Evolutionary conservation across 2,113 vertebrate genomes (phyloP).

Genomic region (Neolamprologus sp.): DNA sequence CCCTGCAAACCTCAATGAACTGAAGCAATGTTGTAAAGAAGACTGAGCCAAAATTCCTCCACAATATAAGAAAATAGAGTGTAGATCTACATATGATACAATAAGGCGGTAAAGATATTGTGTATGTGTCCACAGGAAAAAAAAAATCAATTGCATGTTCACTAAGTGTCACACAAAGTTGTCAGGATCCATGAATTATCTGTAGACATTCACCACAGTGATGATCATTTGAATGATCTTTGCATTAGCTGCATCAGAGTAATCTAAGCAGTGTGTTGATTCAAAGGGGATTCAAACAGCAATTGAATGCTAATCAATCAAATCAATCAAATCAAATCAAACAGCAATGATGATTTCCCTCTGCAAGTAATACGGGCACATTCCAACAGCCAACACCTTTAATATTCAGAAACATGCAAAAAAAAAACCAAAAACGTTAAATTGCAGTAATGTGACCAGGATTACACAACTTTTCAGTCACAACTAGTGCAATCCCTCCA

Average conservation of each 20-base stretch:
- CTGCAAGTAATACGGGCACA: not conserved
- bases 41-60: not conserved
- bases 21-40: not conserved
- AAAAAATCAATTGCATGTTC: not conserved
- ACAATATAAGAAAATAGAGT: not conserved
- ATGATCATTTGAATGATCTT: not conserved
- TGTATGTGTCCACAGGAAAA: not conserved
- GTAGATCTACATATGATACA: not conserved
- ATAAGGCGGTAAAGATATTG: not conserved
- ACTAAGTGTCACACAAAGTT: accelerated
- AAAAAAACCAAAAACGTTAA: not conserved
- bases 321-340: not conserved
- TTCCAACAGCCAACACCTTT: not conserved
- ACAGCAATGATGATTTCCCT: not conserved
- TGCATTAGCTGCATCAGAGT: not conserved
- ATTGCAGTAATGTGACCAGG: not conserved
- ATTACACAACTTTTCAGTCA: not conserved
- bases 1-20: not conserved
- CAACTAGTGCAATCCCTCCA: not conserved
- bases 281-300: not conserved
- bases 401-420: not conserved
- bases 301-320: not conserved
- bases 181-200: accelerated
- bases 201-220: not conserved
- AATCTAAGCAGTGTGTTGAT: not conserved